Evolutionary conservation across 2,888 invertebrate genomes (phyloP).

Genomic region (Nephrotoma guestfalica): DNA sequence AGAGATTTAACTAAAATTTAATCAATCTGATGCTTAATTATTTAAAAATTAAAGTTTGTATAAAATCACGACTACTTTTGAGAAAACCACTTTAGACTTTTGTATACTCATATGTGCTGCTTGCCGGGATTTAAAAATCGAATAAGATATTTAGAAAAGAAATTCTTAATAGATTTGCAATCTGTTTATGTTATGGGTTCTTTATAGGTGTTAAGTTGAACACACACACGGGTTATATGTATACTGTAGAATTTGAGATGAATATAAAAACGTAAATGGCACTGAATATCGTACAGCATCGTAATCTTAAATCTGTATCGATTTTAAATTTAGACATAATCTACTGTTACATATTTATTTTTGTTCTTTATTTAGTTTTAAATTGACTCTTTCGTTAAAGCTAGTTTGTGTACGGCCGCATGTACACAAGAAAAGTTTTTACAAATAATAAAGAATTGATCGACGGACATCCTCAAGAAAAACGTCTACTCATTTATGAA

Average conservation of each 20-base stretch:
- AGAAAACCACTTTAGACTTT: background rate
- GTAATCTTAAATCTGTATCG: background rate
- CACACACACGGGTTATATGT: background rate
- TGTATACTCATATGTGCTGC: background rate
- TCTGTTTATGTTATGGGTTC: background rate
- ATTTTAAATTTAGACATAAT: background rate
- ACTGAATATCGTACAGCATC: too few species aligned
- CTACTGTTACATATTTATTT: background rate
- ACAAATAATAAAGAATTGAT: too few species aligned
- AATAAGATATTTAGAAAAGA: background rate
- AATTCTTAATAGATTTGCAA: background rate
- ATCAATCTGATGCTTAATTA: background rate
- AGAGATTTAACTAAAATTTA: background rate
- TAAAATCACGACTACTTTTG: background rate
- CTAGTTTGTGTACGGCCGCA: too few species aligned
- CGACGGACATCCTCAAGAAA: too few species aligned
- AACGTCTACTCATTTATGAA: too few species aligned
- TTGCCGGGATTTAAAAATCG: background rate
- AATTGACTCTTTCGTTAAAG: background rate
- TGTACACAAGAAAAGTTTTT: too few species aligned
- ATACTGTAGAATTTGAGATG: background rate
- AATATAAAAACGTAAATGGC: background rate
- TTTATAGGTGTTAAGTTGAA: background rate
- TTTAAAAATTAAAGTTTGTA: background rate
- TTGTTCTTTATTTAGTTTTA: background rate